Evolutionary conservation across 2,113 vertebrate species (phyloP), one percentile per base, ranked within the genome.

Genomic region (Cariama cristata): DNA sequence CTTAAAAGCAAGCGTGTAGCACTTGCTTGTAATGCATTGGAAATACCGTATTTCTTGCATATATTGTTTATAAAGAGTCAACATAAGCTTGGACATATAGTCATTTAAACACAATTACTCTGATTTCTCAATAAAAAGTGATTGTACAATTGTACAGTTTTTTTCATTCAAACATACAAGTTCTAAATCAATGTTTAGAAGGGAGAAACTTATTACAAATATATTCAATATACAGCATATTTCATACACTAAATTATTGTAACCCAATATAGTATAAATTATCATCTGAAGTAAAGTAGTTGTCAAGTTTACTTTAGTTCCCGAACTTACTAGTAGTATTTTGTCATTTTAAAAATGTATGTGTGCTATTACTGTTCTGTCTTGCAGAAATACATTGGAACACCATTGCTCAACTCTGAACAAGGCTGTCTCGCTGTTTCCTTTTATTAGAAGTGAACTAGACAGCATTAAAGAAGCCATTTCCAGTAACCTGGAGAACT

Each of bases 401-500:
- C 94, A 90, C 59, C 98, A 98, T 64, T 98, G 96, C 81, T 95
- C 97, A 64, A 95, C 95, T 88, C 96, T 99, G 79, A 97, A 28
- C 79, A 98, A 96, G 47, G 97, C 98, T 50, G 93, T 98, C 63
- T 97, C 97, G 2, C 66, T 98, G 40, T 97, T 99, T 66, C 92
- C 67, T 62, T 98, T 97, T 62, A 97, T 98, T 45, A 98, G 97
- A 82, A 94, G 89, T 30, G 97, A 98, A 27, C 91, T 99, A n/a
- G 95, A 90, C n/a, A 96, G 90, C 13, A 83, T 99, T 92, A 99
- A 95, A 96, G 98, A 98, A 91, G 97, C 98, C 82, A 96, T 99
- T 52, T 84, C 91, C 97, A 97, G 97, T 79, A 97, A 98, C 79
- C 93, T 97, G 47, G 94, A 97, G 91, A 96, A 88, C 86, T 99